phyloP scores from a whole-genome alignment of 2,888 invertebrate species.

The Euplexia lucipara region DNA sequence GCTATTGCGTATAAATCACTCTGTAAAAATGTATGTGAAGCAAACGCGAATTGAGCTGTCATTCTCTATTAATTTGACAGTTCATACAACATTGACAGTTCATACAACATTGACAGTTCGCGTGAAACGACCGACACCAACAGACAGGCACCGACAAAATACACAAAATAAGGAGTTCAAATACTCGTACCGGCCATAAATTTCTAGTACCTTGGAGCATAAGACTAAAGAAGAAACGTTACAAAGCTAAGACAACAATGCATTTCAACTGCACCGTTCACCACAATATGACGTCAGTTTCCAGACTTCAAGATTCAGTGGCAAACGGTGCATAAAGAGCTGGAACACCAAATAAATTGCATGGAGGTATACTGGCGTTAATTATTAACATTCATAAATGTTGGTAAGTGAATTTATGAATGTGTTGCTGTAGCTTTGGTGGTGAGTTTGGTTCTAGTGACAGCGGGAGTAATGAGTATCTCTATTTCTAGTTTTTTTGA shows the following conservation, averaged over 20 bases:
- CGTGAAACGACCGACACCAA: too few relatives aligned
- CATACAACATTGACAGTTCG: too few relatives aligned
- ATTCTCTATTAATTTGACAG: too few relatives aligned
- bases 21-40: too few relatives aligned
- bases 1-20: too few relatives aligned
- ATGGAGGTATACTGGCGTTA: constrained; percentile 71
- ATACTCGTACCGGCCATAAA: too few relatives aligned
- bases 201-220: too few relatives aligned
- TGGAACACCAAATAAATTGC: constrained; percentile 53
- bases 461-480: constrained; percentile 55
- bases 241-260: constrained; percentile 21
- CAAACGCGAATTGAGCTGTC: too few relatives aligned
- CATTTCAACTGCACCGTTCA: constrained; percentile 5
- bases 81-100: too few relatives aligned
- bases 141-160: too few relatives aligned
- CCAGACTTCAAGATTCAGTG: constrained; percentile 40
- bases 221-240: constrained; percentile 21
- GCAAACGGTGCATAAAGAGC: constrained; percentile 52
- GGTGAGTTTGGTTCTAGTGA: constrained; percentile 61
- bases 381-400: constrained; percentile 87
- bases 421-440: constrained; percentile 74
- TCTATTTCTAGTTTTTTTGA: neutral
- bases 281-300: constrained; percentile 39
- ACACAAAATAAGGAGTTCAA: too few relatives aligned
- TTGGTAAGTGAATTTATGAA: constrained; percentile 86